Evolutionary conservation across 2,888 invertebrate species (phyloP), one percentile per base, ranked within the genome.

Genomic region (Lycaena phlaeas): DNA sequence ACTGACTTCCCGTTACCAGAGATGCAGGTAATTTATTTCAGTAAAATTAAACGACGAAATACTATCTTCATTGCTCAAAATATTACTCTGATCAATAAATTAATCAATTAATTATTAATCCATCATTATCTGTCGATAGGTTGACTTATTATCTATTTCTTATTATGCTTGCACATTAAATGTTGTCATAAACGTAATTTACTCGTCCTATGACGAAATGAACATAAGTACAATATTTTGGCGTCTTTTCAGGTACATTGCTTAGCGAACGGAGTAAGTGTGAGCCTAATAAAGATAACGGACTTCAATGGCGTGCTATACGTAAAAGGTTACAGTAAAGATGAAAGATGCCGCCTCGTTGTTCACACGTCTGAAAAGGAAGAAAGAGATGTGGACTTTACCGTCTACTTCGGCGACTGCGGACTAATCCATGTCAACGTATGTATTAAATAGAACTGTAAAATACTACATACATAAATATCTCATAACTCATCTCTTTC

Each of bases 261-360:
- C 70, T 79, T 96, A 49, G 95, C 96, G 9, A 96, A 96, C 64
- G 96, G 96, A 26, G 94, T 97, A 5, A 92, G 94, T 66, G 95
- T 96, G 0, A 90, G 91, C 59, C 90, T 94, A 34, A n/a, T n/a
- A n/a, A 89, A 90, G 57, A 90, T 93, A 22, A 88, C 88, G 55
- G 92, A 92, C 43, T 96, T 96, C 68, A 94, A 95, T 57, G 96
- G 96, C 10, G 92, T 96, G 1, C 78, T 96, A 1, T 97, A 97
- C 60, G 96, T 97, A 0, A 96, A 96, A 77, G 96, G 96, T 22
- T 94, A 96, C 75, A 96, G 96, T 67, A 96, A 96, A 69, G 95
- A 96, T 59, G 94, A 95, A 64, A 90, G 94, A 47, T 97, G 96
- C 65, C 88, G 96, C 49, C 87, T 92, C 38, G 90, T 94, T 1